Percentiles rank a stretch among this genome's conserved stretches.
Conservation (phyloP, 2,888 invertebrate genomes). For the Hydraecia micacea region DNA sequence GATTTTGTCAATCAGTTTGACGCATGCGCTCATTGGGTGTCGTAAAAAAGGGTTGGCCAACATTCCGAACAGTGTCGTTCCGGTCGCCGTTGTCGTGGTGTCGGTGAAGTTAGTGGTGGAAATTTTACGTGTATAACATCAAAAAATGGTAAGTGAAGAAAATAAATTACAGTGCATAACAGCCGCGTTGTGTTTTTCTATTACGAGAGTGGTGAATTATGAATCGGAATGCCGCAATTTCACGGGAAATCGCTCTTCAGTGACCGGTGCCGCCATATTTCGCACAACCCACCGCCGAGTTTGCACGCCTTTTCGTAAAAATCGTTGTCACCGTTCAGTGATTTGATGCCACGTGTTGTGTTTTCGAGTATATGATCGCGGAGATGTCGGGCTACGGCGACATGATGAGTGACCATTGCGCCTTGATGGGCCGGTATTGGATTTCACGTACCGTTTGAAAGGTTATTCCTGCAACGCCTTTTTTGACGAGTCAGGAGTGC, state of each 20-base stretch:
- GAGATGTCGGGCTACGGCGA: slow-evolving; percentile 62
- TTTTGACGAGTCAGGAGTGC: slow-evolving; percentile 80
- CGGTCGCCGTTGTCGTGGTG: slow-evolving; percentile 89
- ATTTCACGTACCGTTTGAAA: slow-evolving; percentile 87
- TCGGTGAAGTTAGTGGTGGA: slow-evolving; percentile 89
- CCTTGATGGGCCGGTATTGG: slow-evolving; percentile 82
- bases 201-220: slow-evolving; percentile 71
- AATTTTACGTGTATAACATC: slow-evolving; percentile 90
- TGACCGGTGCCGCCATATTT: slow-evolving; percentile 90
- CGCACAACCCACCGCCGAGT: slow-evolving; percentile 86
- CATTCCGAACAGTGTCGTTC: slow-evolving; percentile 88
- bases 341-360: slow-evolving; percentile 89
- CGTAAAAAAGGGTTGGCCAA: slow-evolving; percentile 84
- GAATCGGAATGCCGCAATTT: slow-evolving; percentile 75
- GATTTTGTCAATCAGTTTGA: slow-evolving; percentile 82
- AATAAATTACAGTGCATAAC: slow-evolving; percentile 82
- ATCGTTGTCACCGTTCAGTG: slow-evolving; percentile 88
- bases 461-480: slow-evolving; percentile 87
- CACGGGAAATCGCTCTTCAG: slow-evolving; percentile 77
- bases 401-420: slow-evolving; percentile 66
- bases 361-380: slow-evolving; percentile 70
- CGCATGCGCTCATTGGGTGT: slow-evolving; percentile 89
- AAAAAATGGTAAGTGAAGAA: slow-evolving; percentile 90
- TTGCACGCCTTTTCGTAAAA: slow-evolving; percentile 88
- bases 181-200: slow-evolving; percentile 78